These are phyloP conservation scores for Clarias platycephalus DNA, from an alignment of 2,797 vertebrate genomes.

Conservation along the genomic window DNA sequence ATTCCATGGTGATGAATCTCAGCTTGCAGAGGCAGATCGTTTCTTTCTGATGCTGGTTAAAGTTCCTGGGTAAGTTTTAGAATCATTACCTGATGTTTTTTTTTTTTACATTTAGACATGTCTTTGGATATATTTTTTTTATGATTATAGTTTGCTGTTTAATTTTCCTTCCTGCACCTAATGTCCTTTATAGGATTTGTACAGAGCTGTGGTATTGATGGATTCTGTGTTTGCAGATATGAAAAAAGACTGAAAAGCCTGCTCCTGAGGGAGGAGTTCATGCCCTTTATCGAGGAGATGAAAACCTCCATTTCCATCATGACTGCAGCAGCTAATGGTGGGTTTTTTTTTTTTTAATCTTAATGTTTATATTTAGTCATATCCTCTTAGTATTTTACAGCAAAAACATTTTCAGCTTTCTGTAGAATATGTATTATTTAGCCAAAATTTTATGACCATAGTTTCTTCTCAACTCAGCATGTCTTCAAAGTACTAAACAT, in stretches of 20 bases:
- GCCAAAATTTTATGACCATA: background rate
- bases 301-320: constrained; percentile 72
- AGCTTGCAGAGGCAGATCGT: constrained; percentile 75
- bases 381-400: background rate
- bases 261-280: constrained; percentile 81
- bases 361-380: background rate
- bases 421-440: background rate
- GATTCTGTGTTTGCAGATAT: constrained; percentile 68
- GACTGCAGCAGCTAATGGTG: constrained; percentile 75
- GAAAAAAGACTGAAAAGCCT: constrained; percentile 72
- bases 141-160: background rate
- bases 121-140: no score
- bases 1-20: constrained; percentile 68
- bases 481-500: background rate
- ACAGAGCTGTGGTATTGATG: background rate
- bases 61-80: constrained; percentile 71
- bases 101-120: background rate
- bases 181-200: no score
- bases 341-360: background rate
- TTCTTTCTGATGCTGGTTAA: constrained; percentile 80
- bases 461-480: background rate
- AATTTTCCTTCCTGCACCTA: background rate
- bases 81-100: background rate
- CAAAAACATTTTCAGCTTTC: background rate
- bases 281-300: constrained; percentile 75